Conservation (phyloP, 2,113 vertebrate species). For the Lucifuga dentata region DNA sequence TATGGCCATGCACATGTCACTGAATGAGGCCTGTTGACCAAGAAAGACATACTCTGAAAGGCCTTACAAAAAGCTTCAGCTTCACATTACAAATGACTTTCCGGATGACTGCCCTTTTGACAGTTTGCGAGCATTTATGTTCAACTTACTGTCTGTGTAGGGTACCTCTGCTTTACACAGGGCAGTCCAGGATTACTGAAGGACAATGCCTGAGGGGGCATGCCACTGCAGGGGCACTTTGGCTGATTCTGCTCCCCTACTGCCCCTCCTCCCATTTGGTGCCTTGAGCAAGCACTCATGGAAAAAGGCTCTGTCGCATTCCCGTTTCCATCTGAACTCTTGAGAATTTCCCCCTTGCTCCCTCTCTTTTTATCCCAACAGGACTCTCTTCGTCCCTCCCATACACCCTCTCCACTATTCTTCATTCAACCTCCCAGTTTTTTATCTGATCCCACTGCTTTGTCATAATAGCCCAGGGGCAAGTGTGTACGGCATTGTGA, state of each 20-base stretch:
- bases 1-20: slow-evolving; percentile 18
- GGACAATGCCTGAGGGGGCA: slow-evolving; percentile 65
- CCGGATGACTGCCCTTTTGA: slow-evolving; percentile 52
- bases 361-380: slow-evolving; percentile 14
- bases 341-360: slow-evolving; percentile 30
- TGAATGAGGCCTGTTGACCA: slow-evolving; percentile 14
- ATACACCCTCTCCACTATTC: slow-evolving; percentile 1
- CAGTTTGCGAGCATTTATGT: slow-evolving; percentile 48
- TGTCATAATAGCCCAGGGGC: slow-evolving; percentile 22
- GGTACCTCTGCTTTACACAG: slow-evolving; percentile 34
- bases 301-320: slow-evolving; percentile 78
- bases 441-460: slow-evolving; percentile 39
- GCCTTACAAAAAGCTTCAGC: slow-evolving; percentile 53
- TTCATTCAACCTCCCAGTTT: slow-evolving; percentile 8
- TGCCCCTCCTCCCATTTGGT: slow-evolving; percentile 72
- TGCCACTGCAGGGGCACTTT: slow-evolving; percentile 70
- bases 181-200: slow-evolving; percentile 68
- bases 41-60: slow-evolving; percentile 14
- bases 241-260: slow-evolving; percentile 51
- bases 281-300: slow-evolving; percentile 79
- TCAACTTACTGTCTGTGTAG: slow-evolving; percentile 39
- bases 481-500: slow-evolving; percentile 19
- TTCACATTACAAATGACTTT: slow-evolving; percentile 35
- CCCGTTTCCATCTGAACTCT: slow-evolving; percentile 68
- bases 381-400: slow-evolving; percentile 34